Conservation (phyloP, 2,113 vertebrate species). For the Stomatorhinus ivindoensis region DNA sequence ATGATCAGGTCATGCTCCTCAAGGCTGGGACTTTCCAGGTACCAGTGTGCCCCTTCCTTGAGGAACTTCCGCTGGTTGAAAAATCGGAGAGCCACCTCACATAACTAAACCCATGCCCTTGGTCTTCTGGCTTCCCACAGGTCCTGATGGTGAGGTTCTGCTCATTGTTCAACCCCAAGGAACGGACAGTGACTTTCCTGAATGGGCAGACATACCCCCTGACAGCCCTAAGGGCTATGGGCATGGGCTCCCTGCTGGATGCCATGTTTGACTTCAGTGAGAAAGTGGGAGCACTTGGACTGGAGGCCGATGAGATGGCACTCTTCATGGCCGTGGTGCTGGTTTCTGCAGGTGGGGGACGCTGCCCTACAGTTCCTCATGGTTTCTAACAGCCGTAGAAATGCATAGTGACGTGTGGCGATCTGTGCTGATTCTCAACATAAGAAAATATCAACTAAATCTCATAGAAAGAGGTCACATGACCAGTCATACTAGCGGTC, state of each 20-base stretch:
- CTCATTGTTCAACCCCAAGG: constrained; percentile 62
- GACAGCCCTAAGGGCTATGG: constrained; percentile 49
- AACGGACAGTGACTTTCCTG: constrained; percentile 61
- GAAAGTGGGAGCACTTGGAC: constrained; percentile 56
- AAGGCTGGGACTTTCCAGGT: constrained; percentile 74
- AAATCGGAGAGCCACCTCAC: not conserved
- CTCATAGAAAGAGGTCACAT: not conserved
- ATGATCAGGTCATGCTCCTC: constrained; percentile 70
- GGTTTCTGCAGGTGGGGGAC: constrained; percentile 63
- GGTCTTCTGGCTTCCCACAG: constrained; percentile 33
- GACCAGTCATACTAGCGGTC: not conserved
- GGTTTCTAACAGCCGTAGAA: not conserved
- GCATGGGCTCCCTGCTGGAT: constrained; percentile 58
- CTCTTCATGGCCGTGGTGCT: constrained; percentile 73
- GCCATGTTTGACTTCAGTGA: constrained; percentile 67
- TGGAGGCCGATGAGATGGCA: constrained; percentile 69
- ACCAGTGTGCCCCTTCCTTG: constrained; percentile 1
- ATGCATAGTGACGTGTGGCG: not conserved
- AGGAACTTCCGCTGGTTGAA: not conserved
- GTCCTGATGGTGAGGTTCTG: constrained; percentile 71
- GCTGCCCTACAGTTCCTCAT: not conserved
- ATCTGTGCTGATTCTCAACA: not conserved
- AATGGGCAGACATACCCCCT: constrained; percentile 65
- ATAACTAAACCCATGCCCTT: not conserved
- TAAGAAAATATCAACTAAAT: not conserved